These are phyloP conservation scores for Pseudotriccus pelzelni DNA, from an alignment of 2,797 vertebrate species.

Conservation along the genomic window DNA sequence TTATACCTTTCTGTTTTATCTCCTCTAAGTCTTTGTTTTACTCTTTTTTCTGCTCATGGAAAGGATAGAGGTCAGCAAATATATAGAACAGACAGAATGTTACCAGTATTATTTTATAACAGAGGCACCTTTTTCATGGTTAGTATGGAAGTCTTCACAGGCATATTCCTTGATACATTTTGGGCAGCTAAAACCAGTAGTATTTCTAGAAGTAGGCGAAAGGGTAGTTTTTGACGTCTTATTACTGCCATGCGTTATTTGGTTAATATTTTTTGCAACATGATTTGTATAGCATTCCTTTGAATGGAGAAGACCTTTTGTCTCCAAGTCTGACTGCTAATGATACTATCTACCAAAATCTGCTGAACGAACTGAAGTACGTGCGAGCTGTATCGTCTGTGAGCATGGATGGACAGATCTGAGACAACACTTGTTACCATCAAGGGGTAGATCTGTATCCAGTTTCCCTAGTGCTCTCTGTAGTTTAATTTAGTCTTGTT, in stretches of 20 bases:
- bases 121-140: neutral
- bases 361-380: neutral
- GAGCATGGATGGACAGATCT: neutral
- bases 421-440: neutral
- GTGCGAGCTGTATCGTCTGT: neutral
- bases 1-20: neutral
- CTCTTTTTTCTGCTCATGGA: neutral
- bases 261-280: neutral
- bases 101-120: neutral
- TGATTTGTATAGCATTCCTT: neutral
- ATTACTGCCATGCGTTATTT: neutral
- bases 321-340: neutral
- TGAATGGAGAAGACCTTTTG: neutral
- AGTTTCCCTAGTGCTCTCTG: neutral
- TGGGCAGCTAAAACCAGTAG: neutral
- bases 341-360: neutral
- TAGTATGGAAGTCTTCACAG: neutral
- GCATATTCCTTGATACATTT: neutral
- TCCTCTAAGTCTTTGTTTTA: neutral
- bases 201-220: neutral
- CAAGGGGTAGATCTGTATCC: neutral
- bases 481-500: neutral
- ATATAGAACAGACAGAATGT: neutral
- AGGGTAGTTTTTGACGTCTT: neutral
- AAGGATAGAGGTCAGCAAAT: neutral